Percentiles rank a stretch among this genome's conserved stretches.
phyloP scores from a whole-genome alignment of 2,888 invertebrate species.

The Napeogenes inachia region DNA sequence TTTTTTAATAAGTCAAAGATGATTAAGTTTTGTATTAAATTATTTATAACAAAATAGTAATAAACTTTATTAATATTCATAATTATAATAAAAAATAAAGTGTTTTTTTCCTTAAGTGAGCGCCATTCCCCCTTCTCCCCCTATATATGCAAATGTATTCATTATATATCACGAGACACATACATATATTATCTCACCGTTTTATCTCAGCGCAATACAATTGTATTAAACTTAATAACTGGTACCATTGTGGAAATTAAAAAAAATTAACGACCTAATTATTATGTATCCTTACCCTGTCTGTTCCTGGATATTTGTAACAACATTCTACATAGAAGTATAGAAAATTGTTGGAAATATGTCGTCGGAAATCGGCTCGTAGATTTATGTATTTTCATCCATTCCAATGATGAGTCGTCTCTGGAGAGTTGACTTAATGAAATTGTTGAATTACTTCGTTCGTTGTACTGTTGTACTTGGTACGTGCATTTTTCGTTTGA shows the following conservation, averaged over 20 bases:
- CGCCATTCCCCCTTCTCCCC: too few species aligned
- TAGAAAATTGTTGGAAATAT: constrained; percentile 76
- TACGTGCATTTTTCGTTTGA: constrained; percentile 60
- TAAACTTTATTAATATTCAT: too few species aligned
- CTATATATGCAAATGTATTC: too few species aligned
- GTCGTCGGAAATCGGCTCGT: constrained; percentile 66
- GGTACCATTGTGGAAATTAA: neutral
- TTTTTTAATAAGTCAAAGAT: too few species aligned
- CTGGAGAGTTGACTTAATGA: constrained; percentile 61
- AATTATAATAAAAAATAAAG: too few species aligned
- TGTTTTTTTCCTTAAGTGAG: too few species aligned
- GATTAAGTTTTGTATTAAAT: too few species aligned
- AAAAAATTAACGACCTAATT: neutral
- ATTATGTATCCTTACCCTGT: constrained; percentile 56
- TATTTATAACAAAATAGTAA: too few species aligned
- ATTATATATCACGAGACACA: too few species aligned
- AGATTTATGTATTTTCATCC: constrained; percentile 76
- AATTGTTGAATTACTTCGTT: constrained; percentile 52
- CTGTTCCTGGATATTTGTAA: constrained; percentile 78
- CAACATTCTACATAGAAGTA: constrained; percentile 78
- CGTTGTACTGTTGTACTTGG: constrained; percentile 60
- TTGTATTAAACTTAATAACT: too few species aligned
- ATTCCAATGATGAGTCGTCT: constrained; percentile 59
- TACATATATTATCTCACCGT: too few species aligned
- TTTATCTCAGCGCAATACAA: too few species aligned